Conservation (phyloP, 2,113 vertebrate species). For the Riparia riparia region DNA sequence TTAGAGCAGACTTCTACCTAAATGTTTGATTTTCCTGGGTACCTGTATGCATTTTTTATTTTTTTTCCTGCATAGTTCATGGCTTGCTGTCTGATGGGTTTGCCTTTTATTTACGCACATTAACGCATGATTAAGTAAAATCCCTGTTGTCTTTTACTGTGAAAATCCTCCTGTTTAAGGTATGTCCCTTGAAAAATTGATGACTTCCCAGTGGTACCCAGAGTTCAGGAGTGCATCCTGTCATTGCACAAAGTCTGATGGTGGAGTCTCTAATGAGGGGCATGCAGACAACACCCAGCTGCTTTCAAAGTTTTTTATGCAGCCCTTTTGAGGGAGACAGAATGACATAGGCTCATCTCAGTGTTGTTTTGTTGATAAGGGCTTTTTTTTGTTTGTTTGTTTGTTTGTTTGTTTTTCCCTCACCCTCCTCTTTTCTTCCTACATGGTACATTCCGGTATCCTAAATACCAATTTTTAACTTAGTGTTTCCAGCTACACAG, state of each 20-base stretch:
- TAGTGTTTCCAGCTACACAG: background rate
- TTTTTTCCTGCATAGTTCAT: background rate
- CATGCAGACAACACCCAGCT: background rate
- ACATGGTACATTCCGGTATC: background rate
- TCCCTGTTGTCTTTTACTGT: background rate
- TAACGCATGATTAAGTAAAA: background rate
- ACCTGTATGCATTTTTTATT: background rate
- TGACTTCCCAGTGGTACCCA: background rate
- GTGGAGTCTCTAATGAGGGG: background rate
- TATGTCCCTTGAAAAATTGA: background rate
- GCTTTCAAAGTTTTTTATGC: background rate
- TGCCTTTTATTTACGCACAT: background rate
- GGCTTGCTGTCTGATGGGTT: background rate
- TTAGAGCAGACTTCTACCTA: background rate
- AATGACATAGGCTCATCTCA: background rate
- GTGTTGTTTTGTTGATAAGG: background rate
- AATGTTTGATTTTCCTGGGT: background rate
- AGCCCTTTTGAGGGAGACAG: background rate
- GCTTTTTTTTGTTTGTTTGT: too few relatives aligned
- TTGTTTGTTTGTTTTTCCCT: too few relatives aligned
- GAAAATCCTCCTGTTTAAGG: background rate
- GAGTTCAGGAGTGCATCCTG: background rate
- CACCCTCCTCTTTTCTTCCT: background rate
- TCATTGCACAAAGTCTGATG: background rate
- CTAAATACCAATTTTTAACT: background rate